These are phyloP conservation scores for Pristionchus mayeri DNA, from an alignment of 2,888 invertebrate genomes.

Conservation along the genomic window DNA sequence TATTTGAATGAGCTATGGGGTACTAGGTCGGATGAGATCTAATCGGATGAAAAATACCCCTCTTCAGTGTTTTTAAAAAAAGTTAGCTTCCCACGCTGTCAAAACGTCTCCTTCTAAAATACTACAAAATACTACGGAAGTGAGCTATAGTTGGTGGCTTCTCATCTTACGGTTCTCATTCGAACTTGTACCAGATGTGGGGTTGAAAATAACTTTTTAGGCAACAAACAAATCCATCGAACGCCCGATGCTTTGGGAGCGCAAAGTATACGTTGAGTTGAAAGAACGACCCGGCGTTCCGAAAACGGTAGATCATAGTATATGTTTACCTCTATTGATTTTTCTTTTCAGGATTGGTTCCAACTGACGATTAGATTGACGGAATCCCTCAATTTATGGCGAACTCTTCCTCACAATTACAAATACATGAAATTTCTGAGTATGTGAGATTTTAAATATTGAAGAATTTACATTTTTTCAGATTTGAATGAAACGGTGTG, in stretches of 20 bases:
- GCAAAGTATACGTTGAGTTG: not conserved
- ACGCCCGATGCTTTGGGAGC: not conserved
- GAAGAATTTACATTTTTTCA: not conserved
- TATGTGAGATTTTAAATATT: no score
- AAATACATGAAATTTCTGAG: not conserved
- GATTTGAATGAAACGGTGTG: not conserved
- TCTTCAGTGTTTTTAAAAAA: no score
- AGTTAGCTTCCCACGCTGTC: no score
- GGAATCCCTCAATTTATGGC: not conserved
- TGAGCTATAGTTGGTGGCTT: no score
- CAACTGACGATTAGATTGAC: not conserved
- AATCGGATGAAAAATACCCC: no score
- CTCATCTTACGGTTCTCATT: no score
- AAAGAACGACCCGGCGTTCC: slow-evolving; percentile 2
- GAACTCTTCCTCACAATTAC: not conserved
- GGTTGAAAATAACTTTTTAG: not conserved
- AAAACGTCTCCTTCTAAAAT: no score
- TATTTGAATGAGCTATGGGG: no score
- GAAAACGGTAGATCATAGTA: not conserved
- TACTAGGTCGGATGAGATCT: no score
- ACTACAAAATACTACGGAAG: no score
- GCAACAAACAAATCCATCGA: not conserved
- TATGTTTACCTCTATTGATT: not conserved
- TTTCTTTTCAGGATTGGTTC: not conserved
- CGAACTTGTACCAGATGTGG: no score